Evolutionary conservation across 1,140 invertebrate genomes (phyloP), one percentile per base, ranked within the genome.

Genomic region (Drosophila murphyi): DNA sequence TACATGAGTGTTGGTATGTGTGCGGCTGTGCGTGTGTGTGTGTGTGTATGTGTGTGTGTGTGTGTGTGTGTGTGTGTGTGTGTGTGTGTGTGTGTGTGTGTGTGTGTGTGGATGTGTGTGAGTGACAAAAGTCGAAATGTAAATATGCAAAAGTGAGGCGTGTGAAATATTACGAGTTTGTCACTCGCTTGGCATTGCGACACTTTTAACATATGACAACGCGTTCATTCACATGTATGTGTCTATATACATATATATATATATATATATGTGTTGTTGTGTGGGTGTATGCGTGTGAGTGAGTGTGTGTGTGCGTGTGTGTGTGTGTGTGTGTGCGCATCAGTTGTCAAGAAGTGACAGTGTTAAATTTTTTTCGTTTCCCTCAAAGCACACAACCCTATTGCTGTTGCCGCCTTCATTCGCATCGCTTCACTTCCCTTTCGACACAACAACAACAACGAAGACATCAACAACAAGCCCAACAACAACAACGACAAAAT

Each of bases 281-380:
- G 47, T 43, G 28, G 28, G 20, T 51, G 20, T 43, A 43, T 55
- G 61, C 60, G 52, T 60, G 28, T 31, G 67, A 28, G 10, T 12
- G 5, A 12, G 8, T 60, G 10, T 37, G 59, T 57, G 31, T 35
- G 20, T 43, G 48, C 51, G 61, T 63, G 52, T 60, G 28, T 31
- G 67, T 34, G 7, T 12, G 5, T 28, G 8, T 60, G 10, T 37
- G 59, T 57, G 31, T 35, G 68, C 62, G 62, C 52, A 68, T 69
- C 57, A 69, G 63, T 77, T 83, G 81, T 57, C 81, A 60, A 82
- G 85, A 85, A 83, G 76, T 76, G 81, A 76, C 82, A 83, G 81
- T 83, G 81, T 83, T 80, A 80, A 85, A 85, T 83, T 83, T 82
- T 62, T 72, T 72, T 50, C 31, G 37, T 45, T 72, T 48, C 47